Base-by-base conservation (phyloP, 2,797 vertebrate species). In the Poecile montanus region DNA sequence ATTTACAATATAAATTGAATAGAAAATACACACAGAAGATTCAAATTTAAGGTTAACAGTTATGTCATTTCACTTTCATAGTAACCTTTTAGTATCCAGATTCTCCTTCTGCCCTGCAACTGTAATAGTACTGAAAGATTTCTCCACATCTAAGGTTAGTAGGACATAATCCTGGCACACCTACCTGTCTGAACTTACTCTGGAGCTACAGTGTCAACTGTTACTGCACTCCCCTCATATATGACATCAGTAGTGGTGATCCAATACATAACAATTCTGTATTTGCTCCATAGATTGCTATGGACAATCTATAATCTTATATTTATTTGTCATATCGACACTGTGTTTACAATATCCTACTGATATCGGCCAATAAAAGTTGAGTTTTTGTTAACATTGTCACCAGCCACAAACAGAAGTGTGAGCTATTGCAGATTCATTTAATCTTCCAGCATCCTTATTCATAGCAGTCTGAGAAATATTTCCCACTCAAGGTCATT, bases 321-420 rank as follows among this genome's bases (percentile, higher is more conserved):
- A 89, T 81, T 95, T 93, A 89, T 95, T 97, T 93, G 94, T 95
- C 79, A 73, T 85, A 96, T 70, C 74, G 94, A 34, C 80, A 73
- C 32, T 58, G 58, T 65, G 85, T 74, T 79, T 91, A 90, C 87
- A 86, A 93, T 96, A 85, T 61, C 78, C 78, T 81, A 76, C 85
- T 91, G 74, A 95, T 97, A 75, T 95, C 78, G 96, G 67, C 42
- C 63, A 51, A 47, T 91, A 94, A 88, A 85, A 95, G 66, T 53
- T 86, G 84, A 71, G 93, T 32, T 85, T 93, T 89, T 92, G 73
- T 82, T 90, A 45, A 81, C 82, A 74, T 90, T 94, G 84, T 87
- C 88, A 95, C 81, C 62, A 90, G 85, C 51, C 94, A 85, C 94
- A 97, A 97, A 97, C 68, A 96, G 62, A 94, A 95, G 38, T 58